Base-by-base conservation (phyloP, 2,113 vertebrate genomes). In the Recurvirostra avosetta region DNA sequence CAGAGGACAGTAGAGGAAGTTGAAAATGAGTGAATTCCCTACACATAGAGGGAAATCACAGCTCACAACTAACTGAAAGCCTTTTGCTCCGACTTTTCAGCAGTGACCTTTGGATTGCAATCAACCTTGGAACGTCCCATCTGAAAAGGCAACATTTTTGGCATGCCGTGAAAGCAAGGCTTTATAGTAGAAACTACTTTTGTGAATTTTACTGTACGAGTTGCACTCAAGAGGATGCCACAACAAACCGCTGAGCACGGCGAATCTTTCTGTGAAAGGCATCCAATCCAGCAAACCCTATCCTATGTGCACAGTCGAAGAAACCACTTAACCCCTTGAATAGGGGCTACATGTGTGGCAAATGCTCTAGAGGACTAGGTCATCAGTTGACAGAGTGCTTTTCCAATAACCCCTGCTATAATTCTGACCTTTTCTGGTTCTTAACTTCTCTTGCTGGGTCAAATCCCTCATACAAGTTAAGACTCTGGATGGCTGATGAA, bases 121-220 rank as follows among this genome's bases (percentile, higher is more conserved):
- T 87, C 73, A 94, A 58, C 84, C 77, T 92, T 89, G 50, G 77
- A 92, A 94, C 2, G 4, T 66, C 67, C 62, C 53, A 27, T 94
- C 38, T 82, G 66, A 94, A 97, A 95, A 85, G 66, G 71, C 84
- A 94, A 95, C 73, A 55, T 85, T 92, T 95, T 85, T 94, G 66
- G 76, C 80, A 10, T 76, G 77, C 74, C 1, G 0, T 92, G 84
- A 94, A 92, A 95, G 80, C 45, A 1, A 75, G 49, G 50, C 67
- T 87, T 94, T 79, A 66, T 52, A 76, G 74, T 43, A 86, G 84
- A 85, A 95, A 73, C 53, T 45, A 75, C 94, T 95, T 97, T 85
- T 94, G 92, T 84, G 92, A 89, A 58, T 66, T 92, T 65, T 61
- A 61, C 47, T 77, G 61, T 84, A 50, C 63, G 79, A 56, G 85